Percentiles rank a stretch among this genome's conserved stretches.
Conservation (phyloP, 2,113 vertebrate genomes). For the Lipophrys pholis region DNA sequence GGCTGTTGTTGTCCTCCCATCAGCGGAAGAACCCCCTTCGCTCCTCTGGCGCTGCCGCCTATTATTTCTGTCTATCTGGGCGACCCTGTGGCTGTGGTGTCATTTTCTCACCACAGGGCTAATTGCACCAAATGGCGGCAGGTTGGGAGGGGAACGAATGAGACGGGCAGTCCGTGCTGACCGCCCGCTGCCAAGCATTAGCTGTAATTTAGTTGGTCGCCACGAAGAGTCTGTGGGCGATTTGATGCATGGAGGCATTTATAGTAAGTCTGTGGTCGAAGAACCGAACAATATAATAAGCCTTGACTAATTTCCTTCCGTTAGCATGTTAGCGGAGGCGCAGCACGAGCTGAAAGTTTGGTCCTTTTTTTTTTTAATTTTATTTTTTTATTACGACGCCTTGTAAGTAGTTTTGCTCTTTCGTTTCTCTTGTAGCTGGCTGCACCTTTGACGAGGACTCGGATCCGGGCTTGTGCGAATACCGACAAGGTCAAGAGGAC, state of each 20-base stretch:
- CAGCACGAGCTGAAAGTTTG: not conserved
- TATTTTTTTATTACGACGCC: not conserved
- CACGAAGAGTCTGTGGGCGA: constrained; percentile 24
- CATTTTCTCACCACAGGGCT: constrained; percentile 71
- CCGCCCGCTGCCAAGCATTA: constrained; percentile 59
- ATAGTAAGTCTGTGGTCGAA: constrained; percentile 31
- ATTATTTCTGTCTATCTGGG: constrained; percentile 59
- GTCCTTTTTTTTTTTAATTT: not conserved
- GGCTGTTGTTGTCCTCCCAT: constrained; percentile 56
- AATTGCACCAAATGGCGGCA: constrained; percentile 71
- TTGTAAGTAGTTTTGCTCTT: not conserved
- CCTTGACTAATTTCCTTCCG: constrained; percentile 13
- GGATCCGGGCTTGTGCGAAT: constrained; percentile 89
- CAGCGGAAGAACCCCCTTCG: constrained; percentile 26
- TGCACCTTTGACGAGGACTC: constrained; percentile 93
- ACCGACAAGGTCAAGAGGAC: constrained; percentile 90
- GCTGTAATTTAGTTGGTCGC: constrained; percentile 60
- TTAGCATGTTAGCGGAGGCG: constrained; percentile 2
- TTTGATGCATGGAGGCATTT: constrained; percentile 53
- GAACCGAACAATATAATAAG: constrained; percentile 5
- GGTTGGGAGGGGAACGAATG: constrained; percentile 41
- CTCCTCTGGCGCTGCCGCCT: constrained; percentile 33
- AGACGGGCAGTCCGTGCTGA: constrained; percentile 21
- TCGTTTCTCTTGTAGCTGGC: constrained; percentile 82
- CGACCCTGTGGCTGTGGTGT: constrained; percentile 61